Percentiles rank a stretch among this genome's conserved stretches.
Evolutionary conservation across 92 coral and sea anemone genomes (phyloP).

Genomic region (Phenganax stokvisi): DNA sequence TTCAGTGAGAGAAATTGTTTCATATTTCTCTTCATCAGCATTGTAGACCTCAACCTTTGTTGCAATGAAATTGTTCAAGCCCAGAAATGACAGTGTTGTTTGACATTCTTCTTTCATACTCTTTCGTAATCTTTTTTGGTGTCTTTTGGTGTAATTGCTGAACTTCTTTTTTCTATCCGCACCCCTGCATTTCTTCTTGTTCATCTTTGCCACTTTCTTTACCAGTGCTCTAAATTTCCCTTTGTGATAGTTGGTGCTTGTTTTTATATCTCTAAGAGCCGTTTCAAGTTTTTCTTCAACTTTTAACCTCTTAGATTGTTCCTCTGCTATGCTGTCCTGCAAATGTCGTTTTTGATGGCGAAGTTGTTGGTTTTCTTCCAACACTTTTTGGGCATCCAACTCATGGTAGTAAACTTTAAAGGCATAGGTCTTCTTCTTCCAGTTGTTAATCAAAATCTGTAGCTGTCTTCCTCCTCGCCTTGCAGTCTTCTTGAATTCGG

Average conservation of each 20-base stretch:
- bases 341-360: slow-evolving; percentile 23
- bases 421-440: slow-evolving; percentile 6
- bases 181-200: slow-evolving; percentile 42
- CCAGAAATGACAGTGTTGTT: slow-evolving; percentile 42
- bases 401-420: slow-evolving; percentile 38
- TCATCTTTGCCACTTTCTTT: slow-evolving; percentile 33
- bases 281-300: slow-evolving; percentile 19
- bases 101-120: slow-evolving; percentile 42
- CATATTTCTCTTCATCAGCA: slow-evolving; percentile 21
- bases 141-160: slow-evolving; percentile 33
- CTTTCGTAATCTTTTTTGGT: slow-evolving; percentile 35
- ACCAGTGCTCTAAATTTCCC: slow-evolving; percentile 28
- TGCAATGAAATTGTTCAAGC: slow-evolving; percentile 45
- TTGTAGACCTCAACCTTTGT: slow-evolving; percentile 45
- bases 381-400: background rate
- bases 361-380: slow-evolving; percentile 23
- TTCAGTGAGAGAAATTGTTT: slow-evolving; percentile 33
- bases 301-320: slow-evolving; percentile 25
- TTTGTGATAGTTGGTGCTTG: background rate
- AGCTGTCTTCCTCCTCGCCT: slow-evolving; percentile 36
- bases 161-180: slow-evolving; percentile 40
- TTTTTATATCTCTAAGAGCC: slow-evolving; percentile 3
- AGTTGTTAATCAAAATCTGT: background rate
- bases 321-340: slow-evolving; percentile 3
- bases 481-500: slow-evolving; percentile 19